Conservation (phyloP, 2,888 invertebrate species). For the Xanthorhoe designata region DNA sequence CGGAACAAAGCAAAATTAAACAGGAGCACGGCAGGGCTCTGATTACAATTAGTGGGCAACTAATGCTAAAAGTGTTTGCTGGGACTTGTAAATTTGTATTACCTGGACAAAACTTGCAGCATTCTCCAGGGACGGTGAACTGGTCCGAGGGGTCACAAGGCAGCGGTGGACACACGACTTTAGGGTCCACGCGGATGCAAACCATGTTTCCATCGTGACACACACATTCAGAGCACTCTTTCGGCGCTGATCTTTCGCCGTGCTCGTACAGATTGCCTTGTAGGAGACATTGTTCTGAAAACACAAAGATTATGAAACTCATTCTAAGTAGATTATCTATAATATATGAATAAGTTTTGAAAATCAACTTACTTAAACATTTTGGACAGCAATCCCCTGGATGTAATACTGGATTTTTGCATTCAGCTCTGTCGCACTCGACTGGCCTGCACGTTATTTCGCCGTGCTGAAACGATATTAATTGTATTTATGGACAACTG, state of each 20-base stretch:
- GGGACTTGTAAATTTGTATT: conserved; percentile 31
- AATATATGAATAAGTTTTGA: not conserved
- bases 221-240: conserved; percentile 92
- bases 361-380: conserved; percentile 90
- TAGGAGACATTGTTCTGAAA: conserved; percentile 89
- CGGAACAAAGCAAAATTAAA: too few species aligned
- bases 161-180: conserved; percentile 90
- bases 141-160: conserved; percentile 91
- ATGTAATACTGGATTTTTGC: conserved; percentile 92
- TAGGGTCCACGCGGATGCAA: conserved; percentile 90
- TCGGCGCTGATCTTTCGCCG: conserved; percentile 89
- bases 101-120: conserved; percentile 97
- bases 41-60: too few species aligned
- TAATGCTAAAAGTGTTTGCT: not conserved
- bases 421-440: conserved; percentile 91
- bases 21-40: too few species aligned
- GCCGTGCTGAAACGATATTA: conserved; percentile 88
- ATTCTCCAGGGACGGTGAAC: conserved; percentile 93
- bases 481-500: not conserved
- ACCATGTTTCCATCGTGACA: conserved; percentile 94
- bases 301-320: not conserved
- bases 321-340: not conserved
- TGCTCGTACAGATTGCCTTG: conserved; percentile 91
- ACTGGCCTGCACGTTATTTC: conserved; percentile 93
- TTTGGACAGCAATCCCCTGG: conserved; percentile 94